Base-by-base conservation (phyloP, 1,140 invertebrate species). In the Papilio polyxenes region DNA sequence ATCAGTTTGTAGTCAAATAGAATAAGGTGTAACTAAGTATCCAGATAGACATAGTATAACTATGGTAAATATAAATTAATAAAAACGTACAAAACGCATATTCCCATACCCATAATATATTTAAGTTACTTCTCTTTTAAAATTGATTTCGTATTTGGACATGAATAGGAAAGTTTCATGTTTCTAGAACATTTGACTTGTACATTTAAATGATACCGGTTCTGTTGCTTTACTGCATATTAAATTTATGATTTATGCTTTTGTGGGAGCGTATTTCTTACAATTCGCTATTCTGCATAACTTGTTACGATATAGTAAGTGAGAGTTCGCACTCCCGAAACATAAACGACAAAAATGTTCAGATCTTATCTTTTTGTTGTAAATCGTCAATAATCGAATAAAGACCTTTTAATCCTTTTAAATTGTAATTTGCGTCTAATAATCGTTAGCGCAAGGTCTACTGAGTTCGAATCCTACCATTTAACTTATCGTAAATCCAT, bases 161-260 rank as follows among this genome's bases (percentile, higher is more conserved):
- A 37, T 17, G 23, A 72, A 11, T 15, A 5, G 31, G 15, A 37
- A 10, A 40, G 23, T 72, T 72, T 37, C 23, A 72, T 72, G 65
- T 72, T 37, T 37, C 31, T 72, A 11, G 11, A 72, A 37, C 6
- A 37, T 72, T 72, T 72, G 13, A 15, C 23, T 72, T 72, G 3
- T 37, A 37, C 9, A 40, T 72, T 72, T 72, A 72, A 72, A 72
- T 15, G 3, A 72, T 15, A 40, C 11, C 13, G 65, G 31, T 65
- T 20, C 56, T 59, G n/a, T 59, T 0, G 13, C 31, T 72, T 72
- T 37, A 40, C 31, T 72, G 65, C 23, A 72, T 72, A 37, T 72
- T 37, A 72, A 7, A 72, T 40, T 72, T 72, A 72, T 72, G 31
- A 72, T 72, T 72, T 72, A 72, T 72, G 31, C 37, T 37, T 37